Percentiles rank a stretch among this genome's conserved stretches.
Conservation (phyloP, 2,888 invertebrate genomes). For the Zonitis immaculata region DNA sequence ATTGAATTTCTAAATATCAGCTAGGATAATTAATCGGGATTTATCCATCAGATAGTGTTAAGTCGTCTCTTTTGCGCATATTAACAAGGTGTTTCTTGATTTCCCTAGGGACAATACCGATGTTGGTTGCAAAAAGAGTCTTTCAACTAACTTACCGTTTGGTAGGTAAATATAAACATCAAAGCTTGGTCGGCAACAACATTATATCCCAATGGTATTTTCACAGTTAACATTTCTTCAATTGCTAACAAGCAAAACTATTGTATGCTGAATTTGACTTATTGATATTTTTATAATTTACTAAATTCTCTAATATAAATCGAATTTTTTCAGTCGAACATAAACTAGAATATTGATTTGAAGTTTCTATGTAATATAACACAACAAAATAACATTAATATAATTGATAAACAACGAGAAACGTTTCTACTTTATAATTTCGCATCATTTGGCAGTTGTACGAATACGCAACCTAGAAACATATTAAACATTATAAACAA, state of each 20-base stretch:
- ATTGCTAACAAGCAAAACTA: constrained; percentile 20
- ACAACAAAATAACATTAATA: too few relatives aligned
- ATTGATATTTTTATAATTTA: constrained; percentile 22
- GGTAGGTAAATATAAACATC: constrained; percentile 17
- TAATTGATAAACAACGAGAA: too few relatives aligned
- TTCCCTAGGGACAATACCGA: constrained; percentile 25
- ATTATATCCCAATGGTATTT: constrained; percentile 22
- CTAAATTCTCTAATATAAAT: constrained; percentile 3
- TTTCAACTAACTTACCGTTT: constrained; percentile 11
- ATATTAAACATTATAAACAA: too few relatives aligned
- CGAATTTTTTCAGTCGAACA: background rate
- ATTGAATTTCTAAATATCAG: constrained; percentile 17
- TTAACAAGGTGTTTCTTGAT: constrained; percentile 27
- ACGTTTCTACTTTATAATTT: too few relatives aligned
- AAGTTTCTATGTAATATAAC: too few relatives aligned
- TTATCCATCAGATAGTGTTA: constrained; percentile 24
- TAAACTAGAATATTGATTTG: background rate
- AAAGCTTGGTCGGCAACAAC: constrained; percentile 18
- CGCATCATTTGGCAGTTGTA: too few relatives aligned
- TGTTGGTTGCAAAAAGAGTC: constrained; percentile 21
- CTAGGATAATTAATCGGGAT: constrained; percentile 27
- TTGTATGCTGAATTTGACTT: constrained; percentile 18
- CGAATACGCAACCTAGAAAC: too few relatives aligned
- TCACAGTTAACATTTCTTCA: constrained; percentile 22
- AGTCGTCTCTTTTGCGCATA: constrained; percentile 22